phyloP scores from a whole-genome alignment of 1,140 invertebrate species.

The Caenorhabditis latens region DNA sequence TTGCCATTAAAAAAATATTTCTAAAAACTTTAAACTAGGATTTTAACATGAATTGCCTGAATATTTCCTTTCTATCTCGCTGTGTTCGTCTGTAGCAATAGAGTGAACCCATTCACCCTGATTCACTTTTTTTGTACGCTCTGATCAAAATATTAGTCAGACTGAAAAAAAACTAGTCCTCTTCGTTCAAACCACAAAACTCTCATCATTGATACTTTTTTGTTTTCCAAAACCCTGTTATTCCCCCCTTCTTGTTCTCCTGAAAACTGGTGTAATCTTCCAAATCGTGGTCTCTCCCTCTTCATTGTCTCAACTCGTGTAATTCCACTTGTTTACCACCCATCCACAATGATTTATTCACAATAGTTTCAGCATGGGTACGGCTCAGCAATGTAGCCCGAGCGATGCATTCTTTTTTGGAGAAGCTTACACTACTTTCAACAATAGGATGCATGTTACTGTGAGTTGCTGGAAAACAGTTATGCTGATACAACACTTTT shows the following conservation, averaged over 20 bases:
- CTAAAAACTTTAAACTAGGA: too few relatives aligned
- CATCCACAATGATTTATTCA: slow-evolving; percentile 36
- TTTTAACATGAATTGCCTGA: too few relatives aligned
- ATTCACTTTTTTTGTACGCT: too few relatives aligned
- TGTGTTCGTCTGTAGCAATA: too few relatives aligned
- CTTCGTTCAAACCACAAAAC: not conserved
- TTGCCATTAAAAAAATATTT: too few relatives aligned
- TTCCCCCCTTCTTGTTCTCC: not conserved
- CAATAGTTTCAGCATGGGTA: slow-evolving; percentile 44
- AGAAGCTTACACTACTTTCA: slow-evolving; percentile 38
- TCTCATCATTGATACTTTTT: not conserved
- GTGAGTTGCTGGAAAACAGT: not conserved
- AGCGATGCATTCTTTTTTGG: slow-evolving; percentile 43
- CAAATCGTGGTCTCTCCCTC: not conserved
- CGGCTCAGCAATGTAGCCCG: slow-evolving; percentile 42
- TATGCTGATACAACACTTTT: not conserved
- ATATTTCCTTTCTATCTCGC: too few relatives aligned
- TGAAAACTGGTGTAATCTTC: slow-evolving; percentile 47
- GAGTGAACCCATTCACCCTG: too few relatives aligned
- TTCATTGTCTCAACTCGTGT: slow-evolving; percentile 37
- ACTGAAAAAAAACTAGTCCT: not conserved
- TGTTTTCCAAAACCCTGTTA: slow-evolving; percentile 11
- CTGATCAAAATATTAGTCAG: too few relatives aligned
- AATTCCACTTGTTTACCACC: slow-evolving; percentile 49
- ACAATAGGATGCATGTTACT: slow-evolving; percentile 46